Evolutionary conservation across 2,797 vertebrate species (phyloP).

Genomic region (Catamblyrhynchus diadema): DNA sequence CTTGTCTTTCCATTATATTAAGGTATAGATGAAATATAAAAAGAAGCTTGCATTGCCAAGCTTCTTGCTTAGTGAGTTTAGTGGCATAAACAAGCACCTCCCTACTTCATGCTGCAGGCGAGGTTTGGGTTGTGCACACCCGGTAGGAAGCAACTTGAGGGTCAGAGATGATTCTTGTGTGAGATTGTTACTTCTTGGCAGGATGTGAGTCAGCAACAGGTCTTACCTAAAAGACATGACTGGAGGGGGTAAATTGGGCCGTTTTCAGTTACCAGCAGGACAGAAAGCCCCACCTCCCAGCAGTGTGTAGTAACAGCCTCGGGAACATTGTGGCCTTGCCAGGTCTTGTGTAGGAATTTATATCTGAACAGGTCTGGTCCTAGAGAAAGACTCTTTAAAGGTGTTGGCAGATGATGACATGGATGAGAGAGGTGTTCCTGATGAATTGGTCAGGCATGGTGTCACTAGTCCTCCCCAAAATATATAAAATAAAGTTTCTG

Average conservation of each 20-base stretch:
- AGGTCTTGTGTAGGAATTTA: neutral
- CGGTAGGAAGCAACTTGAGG: neutral
- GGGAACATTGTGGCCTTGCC: neutral
- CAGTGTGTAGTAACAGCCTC: neutral
- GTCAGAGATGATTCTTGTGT: neutral
- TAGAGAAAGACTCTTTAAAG: neutral
- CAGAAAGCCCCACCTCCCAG: neutral
- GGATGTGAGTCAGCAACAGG: constrained; percentile 8
- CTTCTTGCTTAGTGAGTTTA: neutral
- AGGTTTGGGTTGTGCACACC: neutral
- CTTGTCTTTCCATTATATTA: neutral
- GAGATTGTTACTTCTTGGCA: neutral
- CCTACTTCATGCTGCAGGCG: neutral
- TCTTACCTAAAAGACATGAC: neutral
- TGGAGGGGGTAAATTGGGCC: neutral
- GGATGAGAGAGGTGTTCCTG: neutral
- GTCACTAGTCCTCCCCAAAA: neutral
- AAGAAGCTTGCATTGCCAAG: neutral
- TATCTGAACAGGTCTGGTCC: neutral
- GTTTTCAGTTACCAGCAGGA: neutral
- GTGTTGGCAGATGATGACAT: neutral
- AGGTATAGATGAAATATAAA: neutral
- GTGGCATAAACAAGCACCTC: neutral
- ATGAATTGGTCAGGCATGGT: neutral
- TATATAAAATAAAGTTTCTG: neutral